Evolutionary conservation across 1,140 invertebrate genomes (phyloP).

Genomic region (Subanguina moxae): DNA sequence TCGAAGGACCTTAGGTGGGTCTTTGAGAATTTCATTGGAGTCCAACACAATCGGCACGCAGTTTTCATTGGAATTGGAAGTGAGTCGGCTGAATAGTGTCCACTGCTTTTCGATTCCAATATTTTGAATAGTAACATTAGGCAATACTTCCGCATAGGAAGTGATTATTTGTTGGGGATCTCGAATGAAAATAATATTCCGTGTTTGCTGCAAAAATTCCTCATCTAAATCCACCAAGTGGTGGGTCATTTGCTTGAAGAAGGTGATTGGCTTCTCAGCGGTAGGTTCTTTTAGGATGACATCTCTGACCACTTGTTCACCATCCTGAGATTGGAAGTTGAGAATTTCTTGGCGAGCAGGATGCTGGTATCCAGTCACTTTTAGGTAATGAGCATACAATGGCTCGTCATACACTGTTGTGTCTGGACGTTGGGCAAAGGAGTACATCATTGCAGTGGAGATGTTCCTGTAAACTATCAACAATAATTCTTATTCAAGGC

Average conservation of each 20-base stretch:
- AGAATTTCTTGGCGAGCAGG: not conserved
- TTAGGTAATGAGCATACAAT: conserved; percentile 1
- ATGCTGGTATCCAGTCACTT: not conserved
- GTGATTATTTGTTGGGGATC: not conserved
- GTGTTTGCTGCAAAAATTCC: not conserved
- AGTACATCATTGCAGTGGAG: not conserved
- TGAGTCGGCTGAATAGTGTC: not conserved
- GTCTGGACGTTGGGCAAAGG: not conserved
- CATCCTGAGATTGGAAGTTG: not conserved
- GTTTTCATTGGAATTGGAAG: not conserved
- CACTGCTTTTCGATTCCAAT: conserved; percentile 2
- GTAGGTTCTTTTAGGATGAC: not conserved
- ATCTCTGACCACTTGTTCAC: conserved; percentile 1
- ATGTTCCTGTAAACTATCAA: not conserved
- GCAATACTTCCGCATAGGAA: not conserved
- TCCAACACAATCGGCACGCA: not conserved
- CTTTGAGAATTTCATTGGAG: conserved; percentile 1
- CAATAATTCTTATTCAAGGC: too few relatives aligned
- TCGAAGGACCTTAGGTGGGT: not conserved
- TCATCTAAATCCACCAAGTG: not conserved
- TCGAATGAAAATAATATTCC: not conserved
- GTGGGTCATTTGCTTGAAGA: conserved; percentile 7
- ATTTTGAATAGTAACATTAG: not conserved
- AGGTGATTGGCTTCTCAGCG: not conserved
- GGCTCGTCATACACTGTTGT: not conserved